Conservation (phyloP, 1,140 invertebrate genomes). For the Eurosta solidaginis region DNA sequence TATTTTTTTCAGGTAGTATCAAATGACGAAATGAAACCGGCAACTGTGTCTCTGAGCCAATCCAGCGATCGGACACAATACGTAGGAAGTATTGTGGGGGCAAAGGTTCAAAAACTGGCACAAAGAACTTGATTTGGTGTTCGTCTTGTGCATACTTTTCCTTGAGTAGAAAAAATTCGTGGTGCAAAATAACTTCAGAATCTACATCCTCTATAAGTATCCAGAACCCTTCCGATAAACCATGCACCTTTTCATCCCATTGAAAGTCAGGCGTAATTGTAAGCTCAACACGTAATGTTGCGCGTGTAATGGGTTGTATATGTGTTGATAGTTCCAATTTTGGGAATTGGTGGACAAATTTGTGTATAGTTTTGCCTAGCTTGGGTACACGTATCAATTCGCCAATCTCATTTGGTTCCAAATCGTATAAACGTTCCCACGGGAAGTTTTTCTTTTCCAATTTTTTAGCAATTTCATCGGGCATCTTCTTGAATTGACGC, state of each 20-base stretch:
- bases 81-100: conserved; percentile 97
- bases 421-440: conserved; percentile 92
- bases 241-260: conserved; percentile 98
- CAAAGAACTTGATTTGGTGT: conserved; percentile 97
- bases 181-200: conserved; percentile 93
- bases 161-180: conserved; percentile 97
- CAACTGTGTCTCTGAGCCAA: conserved; percentile 92
- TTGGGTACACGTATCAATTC: conserved; percentile 96
- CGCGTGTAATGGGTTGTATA: conserved; percentile 96
- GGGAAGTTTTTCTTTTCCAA: conserved; percentile 98
- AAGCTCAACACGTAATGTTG: conserved; percentile 91
- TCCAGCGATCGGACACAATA: conserved; percentile 80
- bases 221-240: conserved; percentile 97
- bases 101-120: conserved; percentile 96
- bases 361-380: conserved; percentile 96
- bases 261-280: conserved; percentile 99
- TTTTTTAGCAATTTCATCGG: conserved; percentile 96
- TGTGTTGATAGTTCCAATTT: conserved; percentile 93
- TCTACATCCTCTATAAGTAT: conserved; percentile 98
- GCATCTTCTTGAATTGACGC: conserved; percentile 97
- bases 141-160: conserved; percentile 93
- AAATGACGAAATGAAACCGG: conserved; percentile 98
- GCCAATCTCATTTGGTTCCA: conserved; percentile 96
- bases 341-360: conserved; percentile 97
- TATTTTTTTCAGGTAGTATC: conserved; percentile 97